These are phyloP conservation scores for Sycophaga agraensis DNA, from an alignment of 1,140 invertebrate species.

Conservation along the genomic window DNA sequence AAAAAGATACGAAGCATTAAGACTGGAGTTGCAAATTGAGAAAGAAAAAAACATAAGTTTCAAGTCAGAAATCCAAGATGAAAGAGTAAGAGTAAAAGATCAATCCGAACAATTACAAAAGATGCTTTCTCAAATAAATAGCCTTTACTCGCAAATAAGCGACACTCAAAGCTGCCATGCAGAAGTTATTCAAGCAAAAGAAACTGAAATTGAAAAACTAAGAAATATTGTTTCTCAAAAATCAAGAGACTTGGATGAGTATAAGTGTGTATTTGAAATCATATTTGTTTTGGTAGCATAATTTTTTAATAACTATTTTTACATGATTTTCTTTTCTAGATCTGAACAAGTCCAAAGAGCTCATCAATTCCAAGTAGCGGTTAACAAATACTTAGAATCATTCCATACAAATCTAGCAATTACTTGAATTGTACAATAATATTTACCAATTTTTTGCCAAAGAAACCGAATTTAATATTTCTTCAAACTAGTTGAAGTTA, in stretches of 20 bases:
- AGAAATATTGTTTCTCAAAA: conserved; percentile 41
- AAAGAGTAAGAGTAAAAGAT: conserved; percentile 38
- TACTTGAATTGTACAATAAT: background rate
- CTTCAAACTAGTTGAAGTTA: background rate
- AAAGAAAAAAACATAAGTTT: conserved; percentile 37
- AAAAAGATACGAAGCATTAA: conserved; percentile 43
- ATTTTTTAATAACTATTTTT: too few species aligned
- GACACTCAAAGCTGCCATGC: conserved; percentile 40
- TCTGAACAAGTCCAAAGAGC: conserved; percentile 48
- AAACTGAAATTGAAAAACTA: conserved; percentile 40
- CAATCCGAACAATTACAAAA: conserved; percentile 42
- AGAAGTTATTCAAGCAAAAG: conserved; percentile 37
- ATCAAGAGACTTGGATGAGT: conserved; percentile 42
- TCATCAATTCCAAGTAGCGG: conserved; percentile 48
- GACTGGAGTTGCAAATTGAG: conserved; percentile 46
- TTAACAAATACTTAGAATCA: conserved; percentile 48
- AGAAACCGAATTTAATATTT: too few species aligned
- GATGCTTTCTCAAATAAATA: conserved; percentile 38
- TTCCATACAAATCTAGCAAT: conserved; percentile 19
- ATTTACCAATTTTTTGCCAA: background rate
- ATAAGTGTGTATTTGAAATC: conserved; percentile 38
- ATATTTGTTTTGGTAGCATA: too few species aligned
- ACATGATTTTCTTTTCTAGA: conserved; percentile 31
- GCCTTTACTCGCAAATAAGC: conserved; percentile 43
- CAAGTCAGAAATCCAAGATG: conserved; percentile 41